Conservation (phyloP, 2,888 invertebrate species). For the Labia minor region DNA sequence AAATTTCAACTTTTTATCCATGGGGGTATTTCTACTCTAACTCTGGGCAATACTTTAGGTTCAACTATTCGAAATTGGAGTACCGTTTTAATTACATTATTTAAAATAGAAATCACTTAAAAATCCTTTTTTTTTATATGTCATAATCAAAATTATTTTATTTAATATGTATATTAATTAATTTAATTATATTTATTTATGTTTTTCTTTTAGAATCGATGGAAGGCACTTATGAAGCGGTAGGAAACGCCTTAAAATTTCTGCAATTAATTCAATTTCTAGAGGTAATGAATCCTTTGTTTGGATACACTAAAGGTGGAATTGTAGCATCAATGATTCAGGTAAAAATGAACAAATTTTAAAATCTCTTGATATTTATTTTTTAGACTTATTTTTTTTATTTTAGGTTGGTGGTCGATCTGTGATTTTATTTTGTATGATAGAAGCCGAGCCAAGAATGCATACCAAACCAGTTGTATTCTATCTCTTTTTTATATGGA, state of each 20-base stretch:
- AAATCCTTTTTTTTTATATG: too few relatives aligned
- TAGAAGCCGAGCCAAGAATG: conserved; percentile 74
- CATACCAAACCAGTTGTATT: conserved; percentile 79
- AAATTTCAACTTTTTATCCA: too few relatives aligned
- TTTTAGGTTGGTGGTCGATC: conserved; percentile 57
- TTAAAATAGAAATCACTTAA: too few relatives aligned
- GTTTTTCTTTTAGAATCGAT: conserved; percentile 44
- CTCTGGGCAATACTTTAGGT: too few relatives aligned
- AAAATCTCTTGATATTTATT: neutral
- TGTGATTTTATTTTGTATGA: conserved; percentile 68
- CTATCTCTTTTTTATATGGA: conserved; percentile 78
- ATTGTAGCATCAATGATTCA: conserved; percentile 63
- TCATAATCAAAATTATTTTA: too few relatives aligned
- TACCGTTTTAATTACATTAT: too few relatives aligned
- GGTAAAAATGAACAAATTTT: conserved; percentile 32
- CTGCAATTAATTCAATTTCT: conserved; percentile 71
- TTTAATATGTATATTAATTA: too few relatives aligned
- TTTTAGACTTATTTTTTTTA: conserved; percentile 21
- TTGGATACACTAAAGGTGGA: conserved; percentile 77
- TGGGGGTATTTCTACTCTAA: too few relatives aligned
- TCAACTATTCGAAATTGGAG: too few relatives aligned
- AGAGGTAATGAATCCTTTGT: conserved; percentile 79
- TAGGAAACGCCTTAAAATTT: conserved; percentile 68
- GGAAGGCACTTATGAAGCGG: conserved; percentile 55
- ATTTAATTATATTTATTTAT: conserved; percentile 13